Evolutionary conservation across 2,888 invertebrate genomes (phyloP).

Genomic region (Ophion slaviceki): DNA sequence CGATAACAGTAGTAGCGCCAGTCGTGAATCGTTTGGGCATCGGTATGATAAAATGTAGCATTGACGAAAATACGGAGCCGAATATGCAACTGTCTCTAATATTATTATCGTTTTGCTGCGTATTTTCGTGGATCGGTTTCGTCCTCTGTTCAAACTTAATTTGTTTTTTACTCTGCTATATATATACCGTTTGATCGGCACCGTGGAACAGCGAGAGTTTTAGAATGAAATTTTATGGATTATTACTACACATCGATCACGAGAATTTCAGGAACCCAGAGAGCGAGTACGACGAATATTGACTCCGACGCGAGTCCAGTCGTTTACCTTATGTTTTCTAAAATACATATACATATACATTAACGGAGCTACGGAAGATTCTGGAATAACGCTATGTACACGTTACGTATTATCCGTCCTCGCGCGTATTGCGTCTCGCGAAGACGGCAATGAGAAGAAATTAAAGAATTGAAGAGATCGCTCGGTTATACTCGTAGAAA

Average conservation of each 20-base stretch:
- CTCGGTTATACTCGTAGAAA: constrained; percentile 14
- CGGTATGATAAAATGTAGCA: background rate
- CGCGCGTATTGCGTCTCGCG: background rate
- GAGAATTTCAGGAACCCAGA: constrained; percentile 62
- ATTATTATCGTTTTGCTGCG: background rate
- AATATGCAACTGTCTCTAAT: background rate
- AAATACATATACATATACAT: constrained; percentile 37
- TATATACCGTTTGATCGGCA: constrained; percentile 4
- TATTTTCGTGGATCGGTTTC: background rate
- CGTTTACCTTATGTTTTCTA: constrained; percentile 55
- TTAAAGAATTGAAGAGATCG: constrained; percentile 12
- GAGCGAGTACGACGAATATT: constrained; percentile 64
- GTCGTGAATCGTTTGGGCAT: background rate
- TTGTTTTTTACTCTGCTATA: background rate
- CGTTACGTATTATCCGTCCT: constrained; percentile 39
- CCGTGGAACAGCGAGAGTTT: constrained; percentile 28
- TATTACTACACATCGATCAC: constrained; percentile 60
- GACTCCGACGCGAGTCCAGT: constrained; percentile 59
- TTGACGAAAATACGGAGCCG: background rate
- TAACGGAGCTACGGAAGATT: constrained; percentile 59
- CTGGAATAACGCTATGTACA: constrained; percentile 66
- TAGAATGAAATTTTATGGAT: constrained; percentile 39
- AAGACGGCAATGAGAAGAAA: constrained; percentile 14
- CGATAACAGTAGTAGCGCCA: background rate
- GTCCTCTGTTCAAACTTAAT: constrained; percentile 2